A percentile compares a stretch with the other conserved stretches of the same genome.
These are phyloP conservation scores for Scaptodrosophila latifasciaeformis DNA, from an alignment of 2,888 invertebrate genomes.

Conservation along the genomic window DNA sequence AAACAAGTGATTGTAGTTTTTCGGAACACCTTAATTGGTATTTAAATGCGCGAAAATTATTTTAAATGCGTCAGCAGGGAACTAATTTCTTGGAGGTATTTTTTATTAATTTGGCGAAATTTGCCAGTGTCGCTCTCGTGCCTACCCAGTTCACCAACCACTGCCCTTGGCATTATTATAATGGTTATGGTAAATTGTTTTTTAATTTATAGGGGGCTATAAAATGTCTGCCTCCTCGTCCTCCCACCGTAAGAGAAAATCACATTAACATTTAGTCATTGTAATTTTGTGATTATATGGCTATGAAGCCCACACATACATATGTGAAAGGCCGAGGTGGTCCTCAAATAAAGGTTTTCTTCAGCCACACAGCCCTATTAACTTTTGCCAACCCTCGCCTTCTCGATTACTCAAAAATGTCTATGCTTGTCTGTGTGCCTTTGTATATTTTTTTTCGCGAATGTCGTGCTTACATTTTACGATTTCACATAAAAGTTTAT, in stretches of 20 bases:
- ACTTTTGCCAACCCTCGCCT: no score
- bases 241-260: not conserved
- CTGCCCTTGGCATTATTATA: no score
- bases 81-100: no score
- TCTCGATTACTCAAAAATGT: conserved; percentile 13
- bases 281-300: conserved; percentile 50
- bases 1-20: conserved; percentile 17
- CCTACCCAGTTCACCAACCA: no score
- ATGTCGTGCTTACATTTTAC: conserved; percentile 44
- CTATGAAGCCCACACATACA: no score
- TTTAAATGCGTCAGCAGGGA: conserved; percentile 33
- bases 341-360: no score
- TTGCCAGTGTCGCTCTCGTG: no score
- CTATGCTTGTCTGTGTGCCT: conserved; percentile 32
- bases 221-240: conserved; percentile 32
- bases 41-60: conserved; percentile 52
- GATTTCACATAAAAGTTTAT: conserved; percentile 57
- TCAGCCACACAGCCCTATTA: conserved; percentile 11
- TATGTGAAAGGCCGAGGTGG: conserved; percentile 19
- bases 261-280: conserved; percentile 49
- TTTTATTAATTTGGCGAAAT: not conserved
- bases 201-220: conserved; percentile 56
- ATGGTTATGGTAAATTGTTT: conserved; percentile 48
- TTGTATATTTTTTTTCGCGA: not conserved
- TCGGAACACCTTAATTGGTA: conserved; percentile 53